These are phyloP conservation scores for Hydrozoanthus gracilis DNA, from an alignment of 92 coral and sea anemone genomes.

Conservation along the genomic window DNA sequence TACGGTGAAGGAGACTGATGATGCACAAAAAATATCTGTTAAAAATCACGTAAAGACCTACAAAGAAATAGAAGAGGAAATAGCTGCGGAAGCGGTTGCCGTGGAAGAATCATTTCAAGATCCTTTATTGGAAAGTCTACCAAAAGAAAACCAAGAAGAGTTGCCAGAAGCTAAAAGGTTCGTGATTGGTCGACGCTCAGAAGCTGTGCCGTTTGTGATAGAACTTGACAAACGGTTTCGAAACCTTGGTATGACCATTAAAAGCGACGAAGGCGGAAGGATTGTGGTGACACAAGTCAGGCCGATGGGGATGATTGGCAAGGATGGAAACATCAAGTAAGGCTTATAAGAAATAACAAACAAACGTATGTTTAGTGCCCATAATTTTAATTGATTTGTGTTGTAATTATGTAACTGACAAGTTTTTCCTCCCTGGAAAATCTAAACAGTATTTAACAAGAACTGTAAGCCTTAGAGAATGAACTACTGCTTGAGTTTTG, in stretches of 20 bases:
- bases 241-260: slow-evolving; percentile 81
- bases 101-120: background rate
- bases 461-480: too few relatives aligned
- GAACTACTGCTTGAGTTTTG: too few relatives aligned
- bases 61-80: background rate
- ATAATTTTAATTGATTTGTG: background rate
- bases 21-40: background rate
- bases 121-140: background rate
- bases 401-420: background rate
- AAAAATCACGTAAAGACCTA: background rate
- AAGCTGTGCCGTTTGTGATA: slow-evolving; percentile 83
- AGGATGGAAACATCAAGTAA: slow-evolving; percentile 92
- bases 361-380: too few relatives aligned
- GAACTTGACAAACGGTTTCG: slow-evolving; percentile 85
- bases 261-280: slow-evolving; percentile 62
- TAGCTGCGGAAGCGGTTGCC: background rate
- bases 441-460: too few relatives aligned
- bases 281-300: slow-evolving; percentile 74
- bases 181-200: slow-evolving; percentile 83
- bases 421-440: too few relatives aligned
- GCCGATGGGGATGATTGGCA: slow-evolving; percentile 88
- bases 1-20: background rate
- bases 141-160: background rate
- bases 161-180: slow-evolving; percentile 12
- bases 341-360: too few relatives aligned